Percentiles rank a stretch among this genome's conserved stretches.
These are phyloP conservation scores for Simalia tracyae DNA, from an alignment of 2,797 vertebrate genomes.

Conservation along the genomic window DNA sequence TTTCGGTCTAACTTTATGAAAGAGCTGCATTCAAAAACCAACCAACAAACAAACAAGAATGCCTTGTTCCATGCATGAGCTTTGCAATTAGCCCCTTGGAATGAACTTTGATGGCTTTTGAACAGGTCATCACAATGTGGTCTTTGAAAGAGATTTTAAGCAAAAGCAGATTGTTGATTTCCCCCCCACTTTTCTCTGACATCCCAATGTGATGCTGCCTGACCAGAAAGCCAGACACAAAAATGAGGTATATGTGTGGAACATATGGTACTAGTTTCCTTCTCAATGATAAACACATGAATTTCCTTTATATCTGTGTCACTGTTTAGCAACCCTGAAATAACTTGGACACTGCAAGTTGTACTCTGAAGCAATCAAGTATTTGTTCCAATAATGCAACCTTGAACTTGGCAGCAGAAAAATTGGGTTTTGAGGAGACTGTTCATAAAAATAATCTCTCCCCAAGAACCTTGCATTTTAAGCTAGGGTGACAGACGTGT, in stretches of 20 bases:
- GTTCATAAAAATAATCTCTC: not conserved
- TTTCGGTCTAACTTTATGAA: conserved; percentile 25
- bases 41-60: conserved; percentile 9
- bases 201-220: conserved; percentile 24
- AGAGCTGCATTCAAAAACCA: not conserved
- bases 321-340: conserved; percentile 36
- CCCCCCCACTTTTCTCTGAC: conserved; percentile 37
- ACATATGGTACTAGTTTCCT: conserved; percentile 57
- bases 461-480: not conserved
- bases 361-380: not conserved
- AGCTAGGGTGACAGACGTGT: not conserved
- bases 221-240: conserved; percentile 46
- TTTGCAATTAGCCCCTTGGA: conserved; percentile 40
- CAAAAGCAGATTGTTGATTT: conserved; percentile 62
- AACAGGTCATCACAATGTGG: conserved; percentile 49
- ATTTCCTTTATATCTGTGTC: conserved; percentile 19
- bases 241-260: not conserved
- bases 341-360: conserved; percentile 12
- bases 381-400: conserved; percentile 7
- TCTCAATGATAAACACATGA: conserved; percentile 21
- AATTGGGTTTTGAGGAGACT: not conserved
- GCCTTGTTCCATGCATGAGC: conserved; percentile 29
- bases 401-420: not conserved
- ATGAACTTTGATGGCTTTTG: conserved; percentile 47
- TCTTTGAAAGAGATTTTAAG: conserved; percentile 59